phyloP scores from a whole-genome alignment of 2,113 vertebrate genomes.

The Nycticryphes semicollaris region DNA sequence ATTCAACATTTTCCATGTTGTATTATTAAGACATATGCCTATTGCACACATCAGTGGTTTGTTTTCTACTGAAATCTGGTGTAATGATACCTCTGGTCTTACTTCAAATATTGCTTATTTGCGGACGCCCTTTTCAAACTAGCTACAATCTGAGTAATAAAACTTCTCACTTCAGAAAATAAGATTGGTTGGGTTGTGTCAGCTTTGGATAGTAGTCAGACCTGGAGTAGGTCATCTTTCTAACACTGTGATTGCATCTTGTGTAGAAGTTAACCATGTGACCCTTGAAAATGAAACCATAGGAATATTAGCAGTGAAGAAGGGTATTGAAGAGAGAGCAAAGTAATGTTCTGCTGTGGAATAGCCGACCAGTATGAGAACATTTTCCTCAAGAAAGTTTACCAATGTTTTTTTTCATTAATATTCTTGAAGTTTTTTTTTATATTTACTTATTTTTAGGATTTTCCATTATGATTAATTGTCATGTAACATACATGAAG shows the following conservation, averaged over 20 bases:
- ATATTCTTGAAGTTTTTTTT: background rate
- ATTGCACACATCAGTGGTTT: rapidly evolving
- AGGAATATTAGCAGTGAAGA: background rate
- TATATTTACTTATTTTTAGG: background rate
- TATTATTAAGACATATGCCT: background rate
- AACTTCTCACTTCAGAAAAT: background rate
- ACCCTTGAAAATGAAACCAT: background rate
- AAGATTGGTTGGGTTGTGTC: background rate
- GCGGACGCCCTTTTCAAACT: background rate
- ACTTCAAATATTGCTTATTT: background rate
- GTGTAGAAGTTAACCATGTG: background rate
- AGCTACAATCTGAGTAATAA: background rate
- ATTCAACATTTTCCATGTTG: background rate
- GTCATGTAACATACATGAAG: background rate
- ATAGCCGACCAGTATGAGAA: background rate
- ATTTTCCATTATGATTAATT: background rate
- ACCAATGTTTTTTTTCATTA: background rate
- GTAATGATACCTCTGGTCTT: background rate
- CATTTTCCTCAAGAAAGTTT: background rate
- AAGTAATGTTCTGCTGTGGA: background rate
- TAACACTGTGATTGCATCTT: background rate
- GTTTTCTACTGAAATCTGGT: background rate
- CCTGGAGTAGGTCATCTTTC: background rate
- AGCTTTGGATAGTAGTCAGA: background rate
- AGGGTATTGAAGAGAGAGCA: background rate